Base-by-base conservation (phyloP, 1,140 invertebrate genomes). In the Teleopsis dalmanni region DNA sequence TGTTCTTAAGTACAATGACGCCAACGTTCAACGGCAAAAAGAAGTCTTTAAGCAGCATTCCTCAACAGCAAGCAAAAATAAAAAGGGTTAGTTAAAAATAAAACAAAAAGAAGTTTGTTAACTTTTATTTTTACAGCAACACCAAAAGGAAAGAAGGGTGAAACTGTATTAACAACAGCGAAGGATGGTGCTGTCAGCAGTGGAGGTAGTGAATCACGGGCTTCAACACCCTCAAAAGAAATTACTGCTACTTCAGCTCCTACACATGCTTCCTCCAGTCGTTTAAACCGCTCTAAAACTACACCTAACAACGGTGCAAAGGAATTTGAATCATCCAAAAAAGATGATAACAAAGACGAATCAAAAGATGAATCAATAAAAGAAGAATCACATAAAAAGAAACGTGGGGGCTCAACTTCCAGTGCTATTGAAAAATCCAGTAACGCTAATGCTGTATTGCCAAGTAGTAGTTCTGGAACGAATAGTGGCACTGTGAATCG, bases 1-100 rank as follows among this genome's bases (percentile, higher is more conserved):
- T 70, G 90, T 98, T 7, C 72, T 97, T 8, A 95, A 96, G 70
- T 91, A 85, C 57, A 97, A 92, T 72, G 91, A 96, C 53, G 81
- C 83, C 5, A 95, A 95, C 73, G 78, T 93, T 1, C 84, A 88
- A 58, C 85, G 86, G 55, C 92, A 96, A 67, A 91, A 87, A 62
- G 91, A 96, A 72, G 79, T 94, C 19, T 81, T 88, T 58, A 80
- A 84, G 75, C 81, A 85, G n/a, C 85, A 89, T 61, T 81, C 83
- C 13, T 81, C 81, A 50, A 79, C 83, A 51, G 83, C 84, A 41
- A 72, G 74, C 13, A 80, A 80, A 58, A 75, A 76, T 36, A 82
- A 81, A 60, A 82, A 81, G 65, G 70, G 77, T 76, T 66, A 67
- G 52, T 57, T 14, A 11, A 22, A 38, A 18, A 26, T 33, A 2